Percentiles rank a stretch among this genome's conserved stretches.
phyloP scores from a whole-genome alignment of 1,140 invertebrate species.

The Rhizoglyphus robini region DNA sequence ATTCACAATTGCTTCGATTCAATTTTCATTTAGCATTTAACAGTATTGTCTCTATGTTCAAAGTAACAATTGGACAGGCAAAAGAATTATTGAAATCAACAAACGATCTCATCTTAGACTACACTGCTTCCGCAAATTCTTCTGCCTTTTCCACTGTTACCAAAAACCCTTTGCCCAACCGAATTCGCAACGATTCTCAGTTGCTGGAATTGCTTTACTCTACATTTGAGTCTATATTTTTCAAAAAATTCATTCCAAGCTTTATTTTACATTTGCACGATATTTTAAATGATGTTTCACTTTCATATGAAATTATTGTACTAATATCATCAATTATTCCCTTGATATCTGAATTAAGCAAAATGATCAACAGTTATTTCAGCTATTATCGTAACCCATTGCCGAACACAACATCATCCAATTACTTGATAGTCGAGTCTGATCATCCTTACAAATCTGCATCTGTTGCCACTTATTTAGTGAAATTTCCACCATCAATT shows the following conservation, averaged over 20 bases:
- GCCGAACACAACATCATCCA: neutral
- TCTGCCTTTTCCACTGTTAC: too few relatives aligned
- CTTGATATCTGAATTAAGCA: neutral
- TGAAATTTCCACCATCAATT: constrained; percentile 70
- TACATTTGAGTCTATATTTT: constrained; percentile 5
- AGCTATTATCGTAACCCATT: neutral
- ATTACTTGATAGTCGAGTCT: constrained; percentile 85
- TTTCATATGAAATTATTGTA: neutral
- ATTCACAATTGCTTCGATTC: neutral
- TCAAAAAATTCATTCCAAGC: neutral
- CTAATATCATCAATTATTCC: neutral
- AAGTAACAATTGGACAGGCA: neutral
- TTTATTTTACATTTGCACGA: neutral
- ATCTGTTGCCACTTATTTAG: constrained; percentile 70
- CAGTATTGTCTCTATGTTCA: neutral
- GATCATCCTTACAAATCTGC: constrained; percentile 91
- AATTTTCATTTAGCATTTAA: neutral
- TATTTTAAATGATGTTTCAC: neutral
- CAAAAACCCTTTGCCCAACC: neutral
- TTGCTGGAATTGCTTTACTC: neutral
- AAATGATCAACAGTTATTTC: neutral
- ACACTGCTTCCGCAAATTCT: too few relatives aligned
- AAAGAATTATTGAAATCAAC: neutral
- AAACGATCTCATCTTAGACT: neutral
- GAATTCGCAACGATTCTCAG: neutral